Evolutionary conservation across 2,113 vertebrate genomes (phyloP).

Genomic region (Gymnocephalus cernua): DNA sequence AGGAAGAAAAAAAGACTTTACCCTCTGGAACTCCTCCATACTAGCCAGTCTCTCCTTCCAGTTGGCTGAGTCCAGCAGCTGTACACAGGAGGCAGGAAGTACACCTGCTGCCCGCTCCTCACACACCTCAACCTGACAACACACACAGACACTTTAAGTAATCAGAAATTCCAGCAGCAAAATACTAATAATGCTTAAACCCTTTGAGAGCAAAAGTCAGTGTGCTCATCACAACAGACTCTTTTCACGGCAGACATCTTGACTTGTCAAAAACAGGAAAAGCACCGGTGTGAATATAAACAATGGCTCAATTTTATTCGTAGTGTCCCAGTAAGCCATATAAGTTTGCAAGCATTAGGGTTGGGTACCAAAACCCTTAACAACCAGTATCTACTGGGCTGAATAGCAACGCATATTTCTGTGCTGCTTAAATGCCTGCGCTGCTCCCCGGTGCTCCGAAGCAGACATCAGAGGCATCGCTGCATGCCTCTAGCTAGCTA

Average conservation of each 20-base stretch:
- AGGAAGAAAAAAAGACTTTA: slow-evolving; percentile 55
- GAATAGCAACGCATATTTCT: too few species aligned
- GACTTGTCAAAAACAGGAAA: neutral
- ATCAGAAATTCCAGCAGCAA: neutral
- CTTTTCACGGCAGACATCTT: neutral
- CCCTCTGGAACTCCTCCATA: slow-evolving; percentile 99
- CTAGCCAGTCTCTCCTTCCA: slow-evolving; percentile 98
- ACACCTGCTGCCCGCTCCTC: slow-evolving; percentile 94
- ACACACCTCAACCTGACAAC: slow-evolving; percentile 87
- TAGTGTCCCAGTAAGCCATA: neutral
- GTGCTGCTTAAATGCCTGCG: too few species aligned
- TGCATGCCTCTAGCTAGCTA: too few species aligned
- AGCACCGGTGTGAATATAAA: neutral
- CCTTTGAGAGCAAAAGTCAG: neutral
- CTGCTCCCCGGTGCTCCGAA: too few species aligned
- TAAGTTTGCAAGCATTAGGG: too few species aligned
- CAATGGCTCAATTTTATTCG: neutral
- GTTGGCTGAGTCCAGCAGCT: slow-evolving; percentile 93
- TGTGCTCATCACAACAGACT: neutral
- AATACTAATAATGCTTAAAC: neutral
- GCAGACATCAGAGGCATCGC: too few species aligned
- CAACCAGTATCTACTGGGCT: too few species aligned
- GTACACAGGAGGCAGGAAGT: slow-evolving; percentile 92
- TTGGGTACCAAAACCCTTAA: too few species aligned
- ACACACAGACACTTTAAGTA: neutral